phyloP scores from a whole-genome alignment of 2,888 invertebrate genomes.

The Apotomis capreana region DNA sequence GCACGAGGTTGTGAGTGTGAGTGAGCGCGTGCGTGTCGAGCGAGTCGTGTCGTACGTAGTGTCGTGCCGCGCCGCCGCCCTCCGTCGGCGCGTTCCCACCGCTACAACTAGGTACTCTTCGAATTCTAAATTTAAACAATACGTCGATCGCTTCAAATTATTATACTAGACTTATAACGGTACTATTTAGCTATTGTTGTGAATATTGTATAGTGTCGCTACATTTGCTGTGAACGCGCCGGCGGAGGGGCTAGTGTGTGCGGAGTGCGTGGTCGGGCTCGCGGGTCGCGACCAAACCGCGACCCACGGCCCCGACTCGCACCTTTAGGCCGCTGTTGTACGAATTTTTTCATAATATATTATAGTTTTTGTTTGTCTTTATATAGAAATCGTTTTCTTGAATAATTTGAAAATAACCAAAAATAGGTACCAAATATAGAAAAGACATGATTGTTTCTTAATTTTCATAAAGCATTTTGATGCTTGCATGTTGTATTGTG shows the following conservation, averaged over 20 bases:
- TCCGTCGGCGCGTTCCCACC: constrained; percentile 53
- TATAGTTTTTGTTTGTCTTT: constrained; percentile 81
- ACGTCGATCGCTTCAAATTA: constrained; percentile 76
- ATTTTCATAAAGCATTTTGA: constrained; percentile 81
- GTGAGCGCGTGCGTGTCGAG: constrained; percentile 21
- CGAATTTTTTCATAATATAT: constrained; percentile 80
- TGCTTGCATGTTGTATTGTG: constrained; percentile 84
- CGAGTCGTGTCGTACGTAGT: too few relatives aligned
- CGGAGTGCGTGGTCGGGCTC: constrained; percentile 5
- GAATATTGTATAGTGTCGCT: constrained; percentile 61
- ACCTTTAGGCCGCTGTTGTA: constrained; percentile 62
- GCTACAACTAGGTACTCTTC: constrained; percentile 62
- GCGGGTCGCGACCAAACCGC: constrained; percentile 30
- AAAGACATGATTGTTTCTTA: constrained; percentile 80
- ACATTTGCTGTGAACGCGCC: constrained; percentile 47
- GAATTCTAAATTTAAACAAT: constrained; percentile 71
- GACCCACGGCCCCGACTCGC: constrained; percentile 52
- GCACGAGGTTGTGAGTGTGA: constrained; percentile 41
- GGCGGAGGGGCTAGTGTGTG: constrained; percentile 36
- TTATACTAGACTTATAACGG: constrained; percentile 74
- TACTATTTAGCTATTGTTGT: constrained; percentile 77
- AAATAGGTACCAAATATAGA: constrained; percentile 84
- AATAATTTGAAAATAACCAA: constrained; percentile 81
- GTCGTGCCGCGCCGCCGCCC: constrained; percentile 46
- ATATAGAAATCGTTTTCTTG: constrained; percentile 78